Base-by-base conservation (phyloP, 64 coral and sea anemone species). In the Montipora sp. region DNA sequence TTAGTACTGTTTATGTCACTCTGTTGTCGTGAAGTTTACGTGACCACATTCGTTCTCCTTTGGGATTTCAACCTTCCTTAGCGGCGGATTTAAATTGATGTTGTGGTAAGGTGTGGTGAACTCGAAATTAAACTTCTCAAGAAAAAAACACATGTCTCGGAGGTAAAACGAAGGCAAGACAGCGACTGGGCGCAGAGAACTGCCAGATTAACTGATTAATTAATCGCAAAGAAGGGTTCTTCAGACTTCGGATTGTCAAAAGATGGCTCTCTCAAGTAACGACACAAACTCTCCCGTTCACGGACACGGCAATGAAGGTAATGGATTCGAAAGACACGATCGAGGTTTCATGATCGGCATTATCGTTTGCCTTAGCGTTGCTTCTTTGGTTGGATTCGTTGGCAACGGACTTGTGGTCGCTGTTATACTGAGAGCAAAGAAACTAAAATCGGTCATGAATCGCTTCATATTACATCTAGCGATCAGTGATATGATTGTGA, bases 391-490 rank as follows among this genome's bases (percentile, higher is more conserved):
- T 14, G 95, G 95, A 55, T 81, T 87, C 19, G n/a, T 94, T 11
- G 95, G 95, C 4, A 97, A 97, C 47, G 83, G 27, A 27, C 92
- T 97, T 73, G 87, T 97, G 0, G 78, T 97, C 4, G 91, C 82
- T 5, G 91, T 97, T 3, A 94, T 97, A n/a, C 68, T 84, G 48
- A 74, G 82, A 83, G 92, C 95, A 9, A 94, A 93, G 21, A 97
- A 97, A 79, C 44, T 97, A 5, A 93, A 89, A 2, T 94, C 95
- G 18, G 95, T 97, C 22, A 97, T 97, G 95, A 97, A 97, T 47
- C 95, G 95, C 8, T 97, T 97, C 60, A 94, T 97, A 14, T 48
- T 97, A 0, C 95, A 97, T 75, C 90, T 97, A 18, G 95, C 95
- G 0, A 79, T 97, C 27, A 93, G 95, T 23, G 95, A 97, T 23